These are phyloP conservation scores for Nothobranchius furzeri DNA, from an alignment of 2,113 vertebrate species.

Conservation along the genomic window DNA sequence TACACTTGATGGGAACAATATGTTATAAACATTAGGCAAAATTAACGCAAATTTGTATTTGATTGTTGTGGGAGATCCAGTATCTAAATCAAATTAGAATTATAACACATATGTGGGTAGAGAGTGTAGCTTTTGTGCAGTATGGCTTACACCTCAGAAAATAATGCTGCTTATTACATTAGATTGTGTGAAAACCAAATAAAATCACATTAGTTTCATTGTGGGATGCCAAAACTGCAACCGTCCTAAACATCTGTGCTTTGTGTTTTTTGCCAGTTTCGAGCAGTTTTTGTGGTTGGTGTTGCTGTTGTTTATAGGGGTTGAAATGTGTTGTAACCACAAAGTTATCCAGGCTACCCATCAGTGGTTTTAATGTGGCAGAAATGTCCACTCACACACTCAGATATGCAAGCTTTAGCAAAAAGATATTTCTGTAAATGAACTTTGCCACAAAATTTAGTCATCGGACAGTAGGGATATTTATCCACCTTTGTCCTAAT, in stretches of 20 bases:
- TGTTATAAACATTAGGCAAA: too few relatives aligned
- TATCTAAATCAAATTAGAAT: too few relatives aligned
- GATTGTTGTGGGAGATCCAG: too few relatives aligned
- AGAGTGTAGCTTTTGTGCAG: background rate
- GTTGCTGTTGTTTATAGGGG: background rate
- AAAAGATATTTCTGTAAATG: constrained; percentile 21
- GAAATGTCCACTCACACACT: background rate
- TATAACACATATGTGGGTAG: too few relatives aligned
- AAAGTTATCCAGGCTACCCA: background rate
- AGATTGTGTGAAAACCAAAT: background rate
- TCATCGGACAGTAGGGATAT: constrained; percentile 46
- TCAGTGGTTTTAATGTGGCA: background rate
- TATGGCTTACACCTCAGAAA: background rate
- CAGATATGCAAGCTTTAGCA: constrained; percentile 9
- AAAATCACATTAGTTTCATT: background rate
- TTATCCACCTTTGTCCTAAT: constrained; percentile 49
- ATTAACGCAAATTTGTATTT: too few relatives aligned
- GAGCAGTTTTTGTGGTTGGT: background rate
- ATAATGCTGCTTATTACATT: background rate
- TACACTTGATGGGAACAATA: too few relatives aligned
- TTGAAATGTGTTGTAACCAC: background rate
- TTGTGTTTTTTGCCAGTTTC: background rate
- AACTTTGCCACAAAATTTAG: constrained; percentile 59
- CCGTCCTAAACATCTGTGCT: background rate
- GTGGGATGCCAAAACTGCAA: background rate